Evolutionary conservation across 2,888 invertebrate genomes (phyloP).

Genomic region (Cephus runcator): DNA sequence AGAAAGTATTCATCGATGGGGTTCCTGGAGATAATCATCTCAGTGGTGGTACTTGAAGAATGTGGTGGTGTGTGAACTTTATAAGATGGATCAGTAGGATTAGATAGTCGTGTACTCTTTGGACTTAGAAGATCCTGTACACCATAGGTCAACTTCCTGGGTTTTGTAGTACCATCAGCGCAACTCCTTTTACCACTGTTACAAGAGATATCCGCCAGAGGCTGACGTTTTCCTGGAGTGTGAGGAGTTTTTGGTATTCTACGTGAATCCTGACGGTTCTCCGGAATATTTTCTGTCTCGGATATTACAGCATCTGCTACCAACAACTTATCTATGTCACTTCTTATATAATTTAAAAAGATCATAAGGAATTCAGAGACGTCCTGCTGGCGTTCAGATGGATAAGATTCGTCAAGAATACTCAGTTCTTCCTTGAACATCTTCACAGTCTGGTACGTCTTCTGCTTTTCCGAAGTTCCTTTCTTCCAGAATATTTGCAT

Average conservation of each 20-base stretch:
- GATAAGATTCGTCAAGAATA: slow-evolving; percentile 47
- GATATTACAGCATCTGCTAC: slow-evolving; percentile 23
- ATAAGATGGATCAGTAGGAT: slow-evolving; percentile 24
- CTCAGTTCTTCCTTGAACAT: slow-evolving; percentile 49
- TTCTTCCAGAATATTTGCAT: slow-evolving; percentile 44
- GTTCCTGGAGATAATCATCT: slow-evolving; percentile 25
- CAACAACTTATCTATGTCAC: slow-evolving; percentile 43
- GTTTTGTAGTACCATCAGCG: slow-evolving; percentile 12
- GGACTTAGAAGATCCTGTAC: slow-evolving; percentile 32
- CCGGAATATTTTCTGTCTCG: slow-evolving; percentile 44
- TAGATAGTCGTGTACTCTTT: slow-evolving; percentile 26
- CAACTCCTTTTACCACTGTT: slow-evolving; percentile 22
- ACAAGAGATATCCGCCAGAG: slow-evolving; percentile 42
- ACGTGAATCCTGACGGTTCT: slow-evolving; percentile 34
- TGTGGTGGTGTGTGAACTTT: slow-evolving; percentile 31
- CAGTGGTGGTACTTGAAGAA: background rate
- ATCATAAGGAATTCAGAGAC: slow-evolving; percentile 56
- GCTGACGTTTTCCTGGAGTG: slow-evolving; percentile 39
- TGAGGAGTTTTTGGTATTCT: slow-evolving; percentile 18
- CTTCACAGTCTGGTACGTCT: slow-evolving; percentile 38
- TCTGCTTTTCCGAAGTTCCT: slow-evolving; percentile 35
- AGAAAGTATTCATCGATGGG: slow-evolving; percentile 51
- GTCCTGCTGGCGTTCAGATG: slow-evolving; percentile 54
- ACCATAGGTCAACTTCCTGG: slow-evolving; percentile 27
- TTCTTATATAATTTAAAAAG: slow-evolving; percentile 50